Conservation (phyloP, 2,113 vertebrate genomes). For the Tetrao urogallus region DNA sequence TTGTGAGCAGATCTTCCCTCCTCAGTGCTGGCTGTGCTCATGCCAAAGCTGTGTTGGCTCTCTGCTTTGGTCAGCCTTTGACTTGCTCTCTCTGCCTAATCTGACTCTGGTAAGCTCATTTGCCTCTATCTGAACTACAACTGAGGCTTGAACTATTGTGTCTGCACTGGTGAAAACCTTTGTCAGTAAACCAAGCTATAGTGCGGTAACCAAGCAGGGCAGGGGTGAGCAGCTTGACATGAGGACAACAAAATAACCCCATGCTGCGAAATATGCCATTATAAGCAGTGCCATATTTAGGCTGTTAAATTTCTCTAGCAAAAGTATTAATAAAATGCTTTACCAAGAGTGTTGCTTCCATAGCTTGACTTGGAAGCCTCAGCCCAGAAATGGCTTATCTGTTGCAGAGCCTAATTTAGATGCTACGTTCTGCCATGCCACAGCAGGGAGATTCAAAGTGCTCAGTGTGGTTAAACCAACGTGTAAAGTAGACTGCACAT, state of each 20-base stretch:
- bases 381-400: not conserved
- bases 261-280: not conserved
- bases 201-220: not conserved
- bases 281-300: constrained; percentile 29
- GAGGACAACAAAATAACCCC: not conserved
- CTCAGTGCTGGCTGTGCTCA: not conserved
- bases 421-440: not conserved
- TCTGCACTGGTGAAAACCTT: not conserved
- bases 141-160: not conserved
- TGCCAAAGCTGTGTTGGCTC: not conserved
- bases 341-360: not conserved
- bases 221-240: not conserved
- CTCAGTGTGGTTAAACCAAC: not conserved
- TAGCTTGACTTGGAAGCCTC: constrained; percentile 34
- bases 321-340: constrained; percentile 47
- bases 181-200: not conserved
- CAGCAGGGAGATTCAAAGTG: not conserved
- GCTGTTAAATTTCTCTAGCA: constrained; percentile 2
- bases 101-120: not conserved
- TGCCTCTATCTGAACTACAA: not conserved
- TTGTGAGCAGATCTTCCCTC: not conserved
- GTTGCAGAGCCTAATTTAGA: not conserved
- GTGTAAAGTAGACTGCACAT: not conserved
- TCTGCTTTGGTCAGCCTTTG: not conserved
- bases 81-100: not conserved